These are phyloP conservation scores for Aporophyla lueneburgensis DNA, from an alignment of 2,888 invertebrate species.

Conservation along the genomic window DNA sequence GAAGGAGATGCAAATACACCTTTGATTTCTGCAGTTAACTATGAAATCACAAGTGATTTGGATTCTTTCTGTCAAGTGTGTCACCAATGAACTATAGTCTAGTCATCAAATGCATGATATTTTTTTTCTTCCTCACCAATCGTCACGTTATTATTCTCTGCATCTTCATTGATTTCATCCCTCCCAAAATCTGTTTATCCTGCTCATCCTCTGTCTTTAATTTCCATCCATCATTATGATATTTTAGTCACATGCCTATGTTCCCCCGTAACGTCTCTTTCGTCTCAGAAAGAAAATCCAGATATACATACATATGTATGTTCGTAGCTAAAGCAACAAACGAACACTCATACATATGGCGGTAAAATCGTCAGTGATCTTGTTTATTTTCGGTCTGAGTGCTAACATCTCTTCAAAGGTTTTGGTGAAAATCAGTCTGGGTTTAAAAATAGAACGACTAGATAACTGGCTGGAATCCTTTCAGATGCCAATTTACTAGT, in stretches of 20 bases:
- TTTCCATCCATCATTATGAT: neutral
- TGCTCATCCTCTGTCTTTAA: neutral
- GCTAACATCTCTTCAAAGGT: neutral
- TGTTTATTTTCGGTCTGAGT: constrained; percentile 28
- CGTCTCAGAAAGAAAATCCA: constrained; percentile 1
- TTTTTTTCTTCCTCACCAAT: neutral
- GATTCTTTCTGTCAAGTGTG: neutral
- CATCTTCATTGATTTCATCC: too few species aligned
- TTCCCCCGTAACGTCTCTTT: neutral
- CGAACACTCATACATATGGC: neutral
- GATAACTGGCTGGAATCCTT: neutral
- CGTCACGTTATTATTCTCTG: neutral
- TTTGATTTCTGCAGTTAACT: neutral
- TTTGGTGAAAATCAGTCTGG: constrained; percentile 9
- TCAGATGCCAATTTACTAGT: neutral
- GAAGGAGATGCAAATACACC: neutral
- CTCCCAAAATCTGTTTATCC: neutral
- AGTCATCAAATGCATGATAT: neutral
- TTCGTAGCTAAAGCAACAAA: neutral
- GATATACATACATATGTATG: neutral
- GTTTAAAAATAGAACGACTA: constrained; percentile 2
- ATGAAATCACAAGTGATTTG: neutral
- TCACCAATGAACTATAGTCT: too few species aligned
- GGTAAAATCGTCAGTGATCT: constrained; percentile 14
- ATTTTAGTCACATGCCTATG: neutral